Evolutionary conservation across 2,113 vertebrate genomes (phyloP).

Genomic region (Glaucidium brasilianum): DNA sequence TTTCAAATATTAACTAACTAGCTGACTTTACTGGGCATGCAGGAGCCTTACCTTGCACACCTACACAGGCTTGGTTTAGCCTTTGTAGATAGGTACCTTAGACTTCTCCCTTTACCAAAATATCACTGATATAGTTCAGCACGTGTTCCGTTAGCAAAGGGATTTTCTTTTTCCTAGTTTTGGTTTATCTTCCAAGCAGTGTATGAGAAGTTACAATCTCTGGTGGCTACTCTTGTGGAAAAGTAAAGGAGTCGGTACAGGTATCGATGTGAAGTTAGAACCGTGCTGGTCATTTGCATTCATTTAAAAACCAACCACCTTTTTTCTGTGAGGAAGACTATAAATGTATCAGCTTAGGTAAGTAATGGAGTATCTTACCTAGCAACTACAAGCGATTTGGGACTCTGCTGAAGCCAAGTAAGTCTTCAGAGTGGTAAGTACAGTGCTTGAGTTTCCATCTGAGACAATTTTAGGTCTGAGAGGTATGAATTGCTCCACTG

Average conservation of each 20-base stretch:
- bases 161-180: not conserved
- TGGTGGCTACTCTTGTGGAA: not conserved
- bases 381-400: not conserved
- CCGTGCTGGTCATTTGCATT: not conserved
- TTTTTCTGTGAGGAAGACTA: not conserved
- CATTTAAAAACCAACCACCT: not conserved
- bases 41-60: not conserved
- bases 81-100: not conserved
- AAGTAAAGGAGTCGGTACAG: not conserved
- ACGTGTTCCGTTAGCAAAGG: not conserved
- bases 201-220: rapidly evolving
- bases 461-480: not conserved
- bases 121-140: not conserved
- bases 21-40: not conserved
- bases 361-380: not conserved
- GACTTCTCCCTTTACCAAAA: not conserved
- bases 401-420: not conserved
- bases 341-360: not conserved
- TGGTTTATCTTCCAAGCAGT: not conserved
- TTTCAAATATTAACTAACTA: not conserved
- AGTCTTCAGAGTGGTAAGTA: not conserved
- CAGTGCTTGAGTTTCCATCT: not conserved
- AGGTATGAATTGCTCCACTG: not conserved
- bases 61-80: not conserved
- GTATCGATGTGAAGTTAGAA: not conserved